These are phyloP conservation scores for Meandrusa payeni DNA, from an alignment of 2,888 invertebrate species.

Conservation along the genomic window DNA sequence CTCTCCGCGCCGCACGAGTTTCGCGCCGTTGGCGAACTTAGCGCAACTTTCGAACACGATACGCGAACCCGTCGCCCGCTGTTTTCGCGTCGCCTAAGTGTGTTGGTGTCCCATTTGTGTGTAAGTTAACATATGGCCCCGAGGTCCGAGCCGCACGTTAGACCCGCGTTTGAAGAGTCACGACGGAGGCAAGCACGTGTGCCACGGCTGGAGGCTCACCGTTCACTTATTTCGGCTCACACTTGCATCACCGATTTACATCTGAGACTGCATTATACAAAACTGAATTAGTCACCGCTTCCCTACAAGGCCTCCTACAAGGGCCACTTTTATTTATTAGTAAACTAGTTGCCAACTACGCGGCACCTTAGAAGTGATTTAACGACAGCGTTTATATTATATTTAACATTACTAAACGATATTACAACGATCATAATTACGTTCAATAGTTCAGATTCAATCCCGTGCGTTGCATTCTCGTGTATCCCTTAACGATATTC, in stretches of 20 bases:
- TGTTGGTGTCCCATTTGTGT: constrained; percentile 60
- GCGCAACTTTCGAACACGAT: constrained; percentile 26
- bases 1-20: constrained; percentile 26
- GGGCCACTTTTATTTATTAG: constrained; percentile 25
- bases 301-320: constrained; percentile 42
- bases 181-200: constrained; percentile 65
- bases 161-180: constrained; percentile 53
- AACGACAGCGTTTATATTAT: constrained; percentile 11
- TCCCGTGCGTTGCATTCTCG: no score
- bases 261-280: constrained; percentile 46
- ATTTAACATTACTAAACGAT: no score
- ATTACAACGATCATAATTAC: no score
- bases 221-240: constrained; percentile 69
- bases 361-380: constrained; percentile 17
- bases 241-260: constrained; percentile 48
- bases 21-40: constrained; percentile 35
- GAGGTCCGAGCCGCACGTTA: constrained; percentile 60
- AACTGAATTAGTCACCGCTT: constrained; percentile 50
- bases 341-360: constrained; percentile 13
- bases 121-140: constrained; percentile 75
- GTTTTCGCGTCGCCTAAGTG: constrained; percentile 34
- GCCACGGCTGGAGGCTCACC: constrained; percentile 67
- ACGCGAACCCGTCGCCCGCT: constrained; percentile 26
- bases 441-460: no score
- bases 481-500: no score